Evolutionary conservation across 2,888 invertebrate genomes (phyloP).

Genomic region (Andrena haemorrhoa): DNA sequence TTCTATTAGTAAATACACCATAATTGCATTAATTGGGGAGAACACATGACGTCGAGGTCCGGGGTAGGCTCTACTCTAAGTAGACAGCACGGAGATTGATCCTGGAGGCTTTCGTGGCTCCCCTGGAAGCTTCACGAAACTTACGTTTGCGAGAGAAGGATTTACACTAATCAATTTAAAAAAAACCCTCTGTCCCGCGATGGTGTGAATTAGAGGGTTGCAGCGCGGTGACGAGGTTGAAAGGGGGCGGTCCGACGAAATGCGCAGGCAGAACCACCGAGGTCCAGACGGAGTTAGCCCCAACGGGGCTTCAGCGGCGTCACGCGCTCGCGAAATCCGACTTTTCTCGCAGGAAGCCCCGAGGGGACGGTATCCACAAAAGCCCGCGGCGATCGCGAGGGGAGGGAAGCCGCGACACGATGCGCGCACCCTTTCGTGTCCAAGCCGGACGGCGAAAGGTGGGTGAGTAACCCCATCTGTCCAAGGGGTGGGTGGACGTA

Average conservation of each 20-base stretch:
- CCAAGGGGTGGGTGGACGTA: constrained; percentile 12
- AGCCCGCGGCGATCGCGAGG: constrained; percentile 26
- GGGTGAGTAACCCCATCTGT: constrained; percentile 62
- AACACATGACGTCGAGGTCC: too few relatives aligned
- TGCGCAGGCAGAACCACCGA: neutral
- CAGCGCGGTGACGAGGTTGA: neutral
- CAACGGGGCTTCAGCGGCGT: constrained; percentile 58
- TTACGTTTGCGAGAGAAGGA: neutral
- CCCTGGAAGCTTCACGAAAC: too few relatives aligned
- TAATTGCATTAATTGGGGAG: too few relatives aligned
- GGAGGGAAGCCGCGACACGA: constrained; percentile 42
- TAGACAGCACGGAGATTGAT: too few relatives aligned
- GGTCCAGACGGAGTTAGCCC: constrained; percentile 33
- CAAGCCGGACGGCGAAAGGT: constrained; percentile 36
- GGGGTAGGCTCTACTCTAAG: too few relatives aligned
- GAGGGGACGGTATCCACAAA: constrained; percentile 43
- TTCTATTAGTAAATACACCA: too few relatives aligned
- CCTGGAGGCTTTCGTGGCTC: too few relatives aligned
- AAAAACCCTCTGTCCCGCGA: neutral
- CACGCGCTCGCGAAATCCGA: constrained; percentile 49
- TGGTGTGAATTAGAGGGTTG: neutral
- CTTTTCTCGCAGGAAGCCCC: constrained; percentile 65
- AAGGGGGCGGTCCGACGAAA: constrained; percentile 1
- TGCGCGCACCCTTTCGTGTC: constrained; percentile 58
- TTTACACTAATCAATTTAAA: neutral